Base-by-base conservation (phyloP, 2,888 invertebrate genomes). In the Hemithea aestivaria region DNA sequence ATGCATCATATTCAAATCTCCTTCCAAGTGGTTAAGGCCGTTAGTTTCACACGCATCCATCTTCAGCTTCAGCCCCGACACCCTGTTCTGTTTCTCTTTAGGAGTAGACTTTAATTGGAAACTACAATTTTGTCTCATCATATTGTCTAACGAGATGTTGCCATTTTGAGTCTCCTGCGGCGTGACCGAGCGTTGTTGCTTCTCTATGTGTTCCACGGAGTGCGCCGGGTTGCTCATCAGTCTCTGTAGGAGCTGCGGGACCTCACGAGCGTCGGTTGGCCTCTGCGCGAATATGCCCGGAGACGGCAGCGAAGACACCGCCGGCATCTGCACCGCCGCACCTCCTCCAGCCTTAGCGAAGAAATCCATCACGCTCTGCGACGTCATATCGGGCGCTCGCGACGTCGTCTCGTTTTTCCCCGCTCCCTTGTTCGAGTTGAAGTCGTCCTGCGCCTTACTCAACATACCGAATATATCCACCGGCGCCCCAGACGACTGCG, bases 401-500 rank as follows among this genome's bases (percentile, higher is more conserved):
- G 89, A 88, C 6, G 72, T 69, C 7, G 80, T 61, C 27, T 84
- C 88, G 41, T 64, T 63, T 45, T 81, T 80, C 38, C 62, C 73
- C 45, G 79, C 53, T 45, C 62, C 81, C 47, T 87, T 87, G 54
- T 84, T 91, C 28, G 89, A 92, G 70, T 94, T 94, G 69, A 93
- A 95, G 67, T 96, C 95, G 67, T 96, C 93, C 68, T 96, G 96
- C 3, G 97, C 97, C 76, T 94, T 95, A 37, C 93, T 94, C 45
- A 97, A 83, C 94, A 97, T 94, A 63, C 93, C 93, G 70, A 96
- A 94, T 73, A 94, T 94, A 64, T 94, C 93, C 10, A 92, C 90
- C 33, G 88, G 87, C 10, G 79, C 80, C 7, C 58, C 68, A 11
- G 77, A 60, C 29, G 73, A 74, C 42, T 85, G 72, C 49, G 76